Percentiles rank a stretch among this genome's conserved stretches.
Conservation (phyloP, 92 coral and sea anemone species). For the Micromussa lordhowensis region DNA sequence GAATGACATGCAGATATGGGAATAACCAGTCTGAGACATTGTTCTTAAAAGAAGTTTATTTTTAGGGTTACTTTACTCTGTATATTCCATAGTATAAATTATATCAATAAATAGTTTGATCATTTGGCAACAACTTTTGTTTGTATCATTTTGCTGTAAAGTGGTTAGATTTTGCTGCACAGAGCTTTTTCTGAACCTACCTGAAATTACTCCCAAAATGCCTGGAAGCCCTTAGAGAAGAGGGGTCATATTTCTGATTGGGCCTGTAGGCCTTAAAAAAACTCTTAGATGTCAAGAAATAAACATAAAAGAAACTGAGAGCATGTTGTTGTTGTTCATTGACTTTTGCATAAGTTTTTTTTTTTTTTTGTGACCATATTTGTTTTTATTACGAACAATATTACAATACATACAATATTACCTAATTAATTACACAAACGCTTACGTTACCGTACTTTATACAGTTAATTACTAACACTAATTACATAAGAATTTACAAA, state of each 20-base stretch:
- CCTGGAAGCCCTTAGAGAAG: slow-evolving; percentile 32
- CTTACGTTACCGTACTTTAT: no score
- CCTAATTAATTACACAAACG: no score
- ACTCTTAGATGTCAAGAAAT: no score
- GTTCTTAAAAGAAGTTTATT: no score
- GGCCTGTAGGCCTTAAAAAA: neutral
- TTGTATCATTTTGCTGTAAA: slow-evolving; percentile 11
- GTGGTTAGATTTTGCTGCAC: slow-evolving; percentile 5
- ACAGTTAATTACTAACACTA: no score
- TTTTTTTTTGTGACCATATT: no score
- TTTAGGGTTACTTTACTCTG: slow-evolving; percentile 5
- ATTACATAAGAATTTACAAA: no score
- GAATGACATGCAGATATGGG: slow-evolving; percentile 29
- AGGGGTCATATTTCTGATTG: slow-evolving; percentile 32
- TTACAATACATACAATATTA: no score
- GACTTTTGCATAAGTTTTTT: no score
- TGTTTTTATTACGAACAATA: no score
- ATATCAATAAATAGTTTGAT: slow-evolving; percentile 14
- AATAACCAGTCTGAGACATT: slow-evolving; percentile 15
- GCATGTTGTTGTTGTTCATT: no score
- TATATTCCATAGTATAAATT: slow-evolving; percentile 19
- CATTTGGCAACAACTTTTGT: slow-evolving; percentile 25
- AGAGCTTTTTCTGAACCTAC: slow-evolving; percentile 29
- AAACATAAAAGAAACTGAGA: no score
- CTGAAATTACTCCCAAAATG: slow-evolving; percentile 25